Base-by-base conservation (phyloP, 2,888 invertebrate species). In the Galerucella nymphaeae region DNA sequence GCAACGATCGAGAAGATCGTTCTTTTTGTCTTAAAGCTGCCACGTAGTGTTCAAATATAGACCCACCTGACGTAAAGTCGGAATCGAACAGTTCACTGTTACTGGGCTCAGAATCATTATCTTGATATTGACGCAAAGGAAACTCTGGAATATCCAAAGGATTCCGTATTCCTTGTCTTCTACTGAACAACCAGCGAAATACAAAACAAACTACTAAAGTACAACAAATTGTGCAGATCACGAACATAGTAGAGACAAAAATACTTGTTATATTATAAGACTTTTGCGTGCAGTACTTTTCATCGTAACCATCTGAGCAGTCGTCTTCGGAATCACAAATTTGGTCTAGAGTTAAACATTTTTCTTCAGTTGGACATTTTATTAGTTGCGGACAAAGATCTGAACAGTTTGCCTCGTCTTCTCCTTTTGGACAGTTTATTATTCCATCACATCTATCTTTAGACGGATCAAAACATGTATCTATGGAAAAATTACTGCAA, bases 11-110 rank as follows among this genome's bases (percentile, higher is more conserved):
- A 10, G 74, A 67, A 23, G 57, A 53, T 41, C 57, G 58, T 14
- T 41, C 65, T 62, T 74, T 72, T 45, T 71, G 71, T 41, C 70
- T 76, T 16, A 75, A 10, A 16, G 66, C 61, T n/a, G 67, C 48
- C 69, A 78, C 66, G n/a, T 75, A 78, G 53, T 74, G 70, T 55
- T 78, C 78, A 62, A 73, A 78, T 5, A 78, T 67, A 42, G 69
- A 70, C 1, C 76, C 78, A n/a, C 78, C 78, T 62, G 71, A 69
- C 38, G 65, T 59, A 57, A 78, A 75, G 11, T 76, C 75, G 0
- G 75, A 61, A 20, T 77, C 77, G 2, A 71, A 38, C 3, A 71
- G 53, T 10, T 72, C 75, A n/a, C 55, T 66, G 45, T 69, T 67
- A 55, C 70, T 68, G 10, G 61, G 38, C 11, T 48, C 66, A 6